phyloP scores from a whole-genome alignment of 2,113 vertebrate species.

The Rutilus rutilus region DNA sequence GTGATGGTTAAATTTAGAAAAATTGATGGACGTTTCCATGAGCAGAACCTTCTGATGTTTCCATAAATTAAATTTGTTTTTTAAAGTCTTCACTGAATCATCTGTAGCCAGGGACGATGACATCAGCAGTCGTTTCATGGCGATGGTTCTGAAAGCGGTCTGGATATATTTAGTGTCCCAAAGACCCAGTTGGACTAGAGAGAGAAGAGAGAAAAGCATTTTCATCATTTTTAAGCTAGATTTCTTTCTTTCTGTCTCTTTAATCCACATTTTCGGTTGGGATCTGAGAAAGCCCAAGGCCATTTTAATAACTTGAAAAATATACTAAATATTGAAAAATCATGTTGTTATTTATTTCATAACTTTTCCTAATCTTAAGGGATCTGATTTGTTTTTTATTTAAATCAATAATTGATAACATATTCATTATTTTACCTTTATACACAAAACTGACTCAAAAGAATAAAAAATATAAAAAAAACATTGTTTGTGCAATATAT shows the following conservation, averaged over 20 bases:
- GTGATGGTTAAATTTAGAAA: slow-evolving; percentile 40
- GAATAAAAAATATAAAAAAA: background rate
- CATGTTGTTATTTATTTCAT: background rate
- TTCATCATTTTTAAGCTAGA: background rate
- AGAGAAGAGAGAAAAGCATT: background rate
- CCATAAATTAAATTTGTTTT: slow-evolving; percentile 40
- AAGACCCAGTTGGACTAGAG: slow-evolving; percentile 8
- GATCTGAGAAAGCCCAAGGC: background rate
- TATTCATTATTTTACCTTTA: background rate
- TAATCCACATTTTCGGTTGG: background rate
- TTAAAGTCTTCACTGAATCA: slow-evolving; percentile 19
- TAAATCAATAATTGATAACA: background rate
- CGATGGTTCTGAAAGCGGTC: background rate
- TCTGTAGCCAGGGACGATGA: slow-evolving; percentile 18
- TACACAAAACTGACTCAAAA: background rate
- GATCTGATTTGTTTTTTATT: background rate
- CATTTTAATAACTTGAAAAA: slow-evolving; percentile 15
- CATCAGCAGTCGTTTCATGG: slow-evolving; percentile 17
- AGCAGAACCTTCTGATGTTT: slow-evolving; percentile 31
- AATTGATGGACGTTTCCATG: slow-evolving; percentile 26
- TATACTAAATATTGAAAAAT: background rate
- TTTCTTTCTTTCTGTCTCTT: background rate
- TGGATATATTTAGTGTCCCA: slow-evolving; percentile 27
- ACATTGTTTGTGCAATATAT: background rate
- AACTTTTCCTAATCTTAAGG: background rate